Percentiles rank a stretch among this genome's conserved stretches.
These are phyloP conservation scores for Pardosa pseudoannulata DNA, from an alignment of 2,888 invertebrate species.

Conservation along the genomic window DNA sequence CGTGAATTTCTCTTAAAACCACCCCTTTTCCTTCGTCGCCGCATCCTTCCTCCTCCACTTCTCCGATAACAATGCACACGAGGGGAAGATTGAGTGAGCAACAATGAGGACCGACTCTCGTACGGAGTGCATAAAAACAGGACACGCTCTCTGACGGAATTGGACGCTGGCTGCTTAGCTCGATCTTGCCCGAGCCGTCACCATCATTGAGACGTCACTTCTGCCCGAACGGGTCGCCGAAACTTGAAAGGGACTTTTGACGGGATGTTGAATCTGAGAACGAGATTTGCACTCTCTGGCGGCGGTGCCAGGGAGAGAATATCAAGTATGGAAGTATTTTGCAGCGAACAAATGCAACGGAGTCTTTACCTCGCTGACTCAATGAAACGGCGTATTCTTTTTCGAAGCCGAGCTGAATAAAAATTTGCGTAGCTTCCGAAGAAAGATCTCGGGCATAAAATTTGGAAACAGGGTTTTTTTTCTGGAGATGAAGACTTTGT, in stretches of 20 bases:
- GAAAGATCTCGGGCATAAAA: background rate
- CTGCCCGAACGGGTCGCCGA: constrained; percentile 2
- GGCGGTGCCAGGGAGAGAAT: background rate
- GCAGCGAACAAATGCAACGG: background rate
- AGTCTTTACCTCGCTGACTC: background rate
- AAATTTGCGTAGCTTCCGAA: background rate
- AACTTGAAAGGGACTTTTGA: constrained; percentile 4
- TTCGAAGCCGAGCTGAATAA: background rate
- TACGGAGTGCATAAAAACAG: constrained; percentile 22
- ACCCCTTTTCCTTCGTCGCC: background rate
- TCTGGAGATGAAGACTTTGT: no score
- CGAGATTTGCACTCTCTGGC: constrained; percentile 6
- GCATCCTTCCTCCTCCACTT: background rate
- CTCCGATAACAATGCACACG: constrained; percentile 22
- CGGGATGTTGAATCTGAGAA: constrained; percentile 15
- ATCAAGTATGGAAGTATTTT: background rate
- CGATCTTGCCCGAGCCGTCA: background rate
- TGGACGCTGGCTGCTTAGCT: background rate
- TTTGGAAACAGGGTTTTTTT: no score
- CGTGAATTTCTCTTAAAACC: constrained; percentile 11
- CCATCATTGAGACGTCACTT: background rate
- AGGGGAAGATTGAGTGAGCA: constrained; percentile 3
- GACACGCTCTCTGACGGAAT: background rate
- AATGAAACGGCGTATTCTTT: background rate
- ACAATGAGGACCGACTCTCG: background rate